Evolutionary conservation across 92 coral and sea anemone species (phyloP), one percentile per base, ranked within the genome.

Genomic region (Bergia puertoricense): DNA sequence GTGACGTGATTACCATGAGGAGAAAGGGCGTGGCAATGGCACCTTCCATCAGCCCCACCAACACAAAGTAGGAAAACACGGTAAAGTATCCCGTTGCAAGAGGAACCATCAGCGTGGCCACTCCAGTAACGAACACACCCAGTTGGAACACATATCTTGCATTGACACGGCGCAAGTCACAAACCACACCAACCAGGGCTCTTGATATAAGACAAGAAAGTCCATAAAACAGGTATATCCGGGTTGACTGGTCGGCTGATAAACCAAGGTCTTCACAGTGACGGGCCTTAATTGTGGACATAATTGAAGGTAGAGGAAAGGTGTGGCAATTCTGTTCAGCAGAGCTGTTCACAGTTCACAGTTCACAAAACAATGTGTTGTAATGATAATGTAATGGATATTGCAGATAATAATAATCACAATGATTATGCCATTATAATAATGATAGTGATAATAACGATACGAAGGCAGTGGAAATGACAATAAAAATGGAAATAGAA

Each of bases 191-290:
- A 1, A 76, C 74, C 7, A 88, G 13, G 11, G 80, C 14, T 40
- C 90, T 62, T 8, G 86, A 88, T 18, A 81, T 2, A 44, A 88
- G 46, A 1, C 86, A 88, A 36, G 90, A 46, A 8, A 88, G 51
- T n/a, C 90, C 90, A 23, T 79, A 79, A 14, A 41, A 56, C 51
- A 88, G 81, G 79, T 88, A 88, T 40, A 88, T 73, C 86, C 86
- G 81, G 8, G 90, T 79, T 6, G 90, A 79, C 11, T 68, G 86
- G 11, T 80, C 16, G 37, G 86, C 56, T 15, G 85, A 77, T 14
- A 88, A 65, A 5, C 90, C 90, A 7, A 88, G 22, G 16, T 88
- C 86, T 59, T 81, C 36, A 41, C 86, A 88, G 86, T 88, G 76
- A 5, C 81, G 81, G 20, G 86, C 90, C 90, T 88, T 50, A 8